These are phyloP conservation scores for Tanypteryx hageni DNA, from an alignment of 2,888 invertebrate species.

Conservation along the genomic window DNA sequence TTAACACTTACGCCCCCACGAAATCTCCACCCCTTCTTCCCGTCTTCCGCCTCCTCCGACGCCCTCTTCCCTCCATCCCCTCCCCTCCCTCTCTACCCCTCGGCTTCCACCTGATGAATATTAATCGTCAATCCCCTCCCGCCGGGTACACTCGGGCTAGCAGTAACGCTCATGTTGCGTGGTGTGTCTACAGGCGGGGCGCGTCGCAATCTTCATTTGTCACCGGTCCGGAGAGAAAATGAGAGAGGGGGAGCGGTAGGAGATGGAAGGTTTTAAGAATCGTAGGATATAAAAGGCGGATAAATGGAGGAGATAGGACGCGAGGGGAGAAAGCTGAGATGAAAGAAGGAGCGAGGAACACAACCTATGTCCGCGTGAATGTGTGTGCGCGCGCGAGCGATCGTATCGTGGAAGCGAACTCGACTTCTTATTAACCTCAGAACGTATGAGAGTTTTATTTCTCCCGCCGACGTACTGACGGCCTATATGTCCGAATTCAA, in stretches of 20 bases:
- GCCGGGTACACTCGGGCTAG: slow-evolving; percentile 51
- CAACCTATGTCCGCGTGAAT: neutral
- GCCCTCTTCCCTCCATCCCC: neutral
- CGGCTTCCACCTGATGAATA: slow-evolving; percentile 43
- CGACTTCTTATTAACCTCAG: neutral
- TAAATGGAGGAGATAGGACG: neutral
- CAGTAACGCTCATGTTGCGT: slow-evolving; percentile 59
- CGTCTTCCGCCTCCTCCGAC: neutral
- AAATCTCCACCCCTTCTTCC: slow-evolving; percentile 17
- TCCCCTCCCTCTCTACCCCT: slow-evolving; percentile 8
- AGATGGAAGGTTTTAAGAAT: neutral
- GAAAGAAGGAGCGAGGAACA: neutral
- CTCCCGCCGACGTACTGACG: no score
- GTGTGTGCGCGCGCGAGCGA: neutral
- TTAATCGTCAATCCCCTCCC: slow-evolving; percentile 48
- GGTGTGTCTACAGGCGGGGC: slow-evolving; percentile 49
- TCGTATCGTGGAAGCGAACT: neutral
- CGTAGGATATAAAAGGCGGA: neutral
- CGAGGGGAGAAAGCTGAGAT: neutral
- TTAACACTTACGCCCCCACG: neutral
- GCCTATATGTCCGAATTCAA: no score
- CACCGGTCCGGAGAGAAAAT: slow-evolving; percentile 34
- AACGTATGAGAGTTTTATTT: no score
- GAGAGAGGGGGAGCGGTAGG: neutral
- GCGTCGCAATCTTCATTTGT: slow-evolving; percentile 63